These are phyloP conservation scores for Chironex yamaguchii DNA, from an alignment of 30 jellyfish, hydroid and myxozoan genomes.

Conservation along the genomic window DNA sequence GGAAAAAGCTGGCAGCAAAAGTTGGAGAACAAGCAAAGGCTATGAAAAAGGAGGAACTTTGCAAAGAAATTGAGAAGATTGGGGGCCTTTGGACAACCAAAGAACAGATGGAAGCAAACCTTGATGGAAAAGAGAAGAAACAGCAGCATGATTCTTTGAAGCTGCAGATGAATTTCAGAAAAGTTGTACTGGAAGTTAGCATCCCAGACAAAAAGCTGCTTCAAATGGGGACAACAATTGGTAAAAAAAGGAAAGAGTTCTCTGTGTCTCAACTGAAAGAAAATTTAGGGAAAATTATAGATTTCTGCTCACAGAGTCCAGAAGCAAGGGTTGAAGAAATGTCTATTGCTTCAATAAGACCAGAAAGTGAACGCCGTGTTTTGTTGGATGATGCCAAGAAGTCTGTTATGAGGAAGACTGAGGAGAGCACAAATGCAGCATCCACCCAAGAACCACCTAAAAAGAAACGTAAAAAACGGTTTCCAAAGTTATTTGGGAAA, in stretches of 20 bases:
- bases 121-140: not conserved
- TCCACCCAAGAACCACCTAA: not conserved
- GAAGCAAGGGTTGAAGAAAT: not conserved
- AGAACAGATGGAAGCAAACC: not conserved
- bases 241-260: not conserved
- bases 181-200: not conserved
- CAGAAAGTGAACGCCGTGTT: not conserved
- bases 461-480: constrained; percentile 5
- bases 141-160: not conserved
- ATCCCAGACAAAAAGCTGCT: constrained; percentile 19
- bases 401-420: not conserved
- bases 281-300: not conserved
- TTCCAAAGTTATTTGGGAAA: constrained; percentile 47
- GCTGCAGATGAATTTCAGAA: constrained; percentile 28
- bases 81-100: constrained; percentile 42
- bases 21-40: not conserved
- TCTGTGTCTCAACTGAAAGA: not conserved
- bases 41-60: not conserved
- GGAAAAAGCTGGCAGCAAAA: constrained; percentile 1
- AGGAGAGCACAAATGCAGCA: not conserved
- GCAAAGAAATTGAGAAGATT: constrained; percentile 7
- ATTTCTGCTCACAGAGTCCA: not conserved
- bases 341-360: not conserved
- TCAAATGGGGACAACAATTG: constrained; percentile 15
- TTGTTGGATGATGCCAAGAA: constrained; percentile 5